These are phyloP conservation scores for Pongo abelii DNA, from an alignment of 2,113 vertebrate species.

Conservation along the genomic window DNA sequence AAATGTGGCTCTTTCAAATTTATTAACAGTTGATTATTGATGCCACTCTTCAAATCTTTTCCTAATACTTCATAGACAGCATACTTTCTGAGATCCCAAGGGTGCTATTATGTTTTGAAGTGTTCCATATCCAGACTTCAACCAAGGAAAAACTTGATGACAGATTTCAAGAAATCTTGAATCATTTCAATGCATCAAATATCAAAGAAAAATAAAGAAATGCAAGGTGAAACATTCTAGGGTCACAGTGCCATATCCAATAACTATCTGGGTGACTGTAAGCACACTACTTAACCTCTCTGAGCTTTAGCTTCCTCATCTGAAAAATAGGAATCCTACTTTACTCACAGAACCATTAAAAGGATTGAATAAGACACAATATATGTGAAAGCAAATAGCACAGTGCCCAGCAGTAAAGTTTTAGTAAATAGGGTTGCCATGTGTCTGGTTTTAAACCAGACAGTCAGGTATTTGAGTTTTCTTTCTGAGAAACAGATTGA, in stretches of 20 bases:
- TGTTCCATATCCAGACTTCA: slow-evolving; percentile 5
- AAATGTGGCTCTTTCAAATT: slow-evolving; percentile 14
- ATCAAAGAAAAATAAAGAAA: slow-evolving; percentile 21
- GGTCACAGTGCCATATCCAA: neutral
- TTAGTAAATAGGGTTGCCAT: neutral
- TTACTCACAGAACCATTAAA: neutral
- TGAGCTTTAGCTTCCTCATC: neutral
- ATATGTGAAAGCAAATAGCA: neutral
- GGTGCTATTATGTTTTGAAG: neutral
- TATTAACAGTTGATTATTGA: neutral
- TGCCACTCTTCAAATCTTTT: slow-evolving; percentile 9
- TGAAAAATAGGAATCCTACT: neutral
- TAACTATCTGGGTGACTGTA: neutral
- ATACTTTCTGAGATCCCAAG: neutral
- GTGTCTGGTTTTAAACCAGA: slow-evolving; percentile 47
- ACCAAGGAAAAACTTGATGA: neutral
- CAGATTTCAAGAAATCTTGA: neutral
- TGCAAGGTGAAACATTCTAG: neutral
- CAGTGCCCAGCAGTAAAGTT: neutral
- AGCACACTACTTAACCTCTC: neutral
- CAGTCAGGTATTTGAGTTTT: slow-evolving; percentile 15
- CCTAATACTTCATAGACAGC: neutral
- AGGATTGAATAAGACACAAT: neutral
- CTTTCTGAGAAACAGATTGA: slow-evolving; percentile 49
- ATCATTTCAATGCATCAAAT: neutral